These are phyloP conservation scores for Oscheius onirici DNA, from an alignment of 2,888 invertebrate genomes.

Conservation along the genomic window DNA sequence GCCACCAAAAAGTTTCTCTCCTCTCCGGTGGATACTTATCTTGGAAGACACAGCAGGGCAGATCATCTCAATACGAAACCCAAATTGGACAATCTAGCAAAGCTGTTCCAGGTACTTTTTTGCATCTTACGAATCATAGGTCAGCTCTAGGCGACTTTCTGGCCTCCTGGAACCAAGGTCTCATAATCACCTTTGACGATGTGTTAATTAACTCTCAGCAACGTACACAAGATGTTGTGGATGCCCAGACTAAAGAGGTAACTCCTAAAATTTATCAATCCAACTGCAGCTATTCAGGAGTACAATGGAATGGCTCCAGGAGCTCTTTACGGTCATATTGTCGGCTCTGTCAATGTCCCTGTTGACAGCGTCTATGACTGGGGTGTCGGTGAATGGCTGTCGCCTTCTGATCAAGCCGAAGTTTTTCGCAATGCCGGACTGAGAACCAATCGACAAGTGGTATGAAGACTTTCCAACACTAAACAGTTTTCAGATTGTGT, in stretches of 20 bases:
- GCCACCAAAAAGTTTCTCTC: constrained; percentile 62
- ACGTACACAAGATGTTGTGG: constrained; percentile 62
- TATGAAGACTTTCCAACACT: constrained; percentile 15
- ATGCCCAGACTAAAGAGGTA: constrained; percentile 66
- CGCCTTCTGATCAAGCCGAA: constrained; percentile 36
- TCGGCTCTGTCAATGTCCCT: constrained; percentile 64
- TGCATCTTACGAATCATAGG: neutral
- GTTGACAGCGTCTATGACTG: constrained; percentile 59
- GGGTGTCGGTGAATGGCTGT: constrained; percentile 50
- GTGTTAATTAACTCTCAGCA: constrained; percentile 64
- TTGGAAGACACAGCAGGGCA: constrained; percentile 58
- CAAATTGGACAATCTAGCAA: constrained; percentile 33
- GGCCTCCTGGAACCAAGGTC: constrained; percentile 62
- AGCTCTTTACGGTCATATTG: constrained; percentile 68
- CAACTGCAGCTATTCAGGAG: constrained; percentile 41
- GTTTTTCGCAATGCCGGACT: constrained; percentile 48
- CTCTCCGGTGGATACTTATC: constrained; percentile 64
- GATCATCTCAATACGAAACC: constrained; percentile 53
- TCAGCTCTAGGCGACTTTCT: constrained; percentile 58
- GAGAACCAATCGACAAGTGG: constrained; percentile 43
- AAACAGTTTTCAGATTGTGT: constrained; percentile 44
- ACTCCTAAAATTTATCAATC: neutral
- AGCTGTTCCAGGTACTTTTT: constrained; percentile 4
- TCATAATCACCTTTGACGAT: constrained; percentile 68
- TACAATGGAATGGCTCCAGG: constrained; percentile 55